Conservation (phyloP, 2,113 vertebrate species). For the Orycteropus afer region DNA sequence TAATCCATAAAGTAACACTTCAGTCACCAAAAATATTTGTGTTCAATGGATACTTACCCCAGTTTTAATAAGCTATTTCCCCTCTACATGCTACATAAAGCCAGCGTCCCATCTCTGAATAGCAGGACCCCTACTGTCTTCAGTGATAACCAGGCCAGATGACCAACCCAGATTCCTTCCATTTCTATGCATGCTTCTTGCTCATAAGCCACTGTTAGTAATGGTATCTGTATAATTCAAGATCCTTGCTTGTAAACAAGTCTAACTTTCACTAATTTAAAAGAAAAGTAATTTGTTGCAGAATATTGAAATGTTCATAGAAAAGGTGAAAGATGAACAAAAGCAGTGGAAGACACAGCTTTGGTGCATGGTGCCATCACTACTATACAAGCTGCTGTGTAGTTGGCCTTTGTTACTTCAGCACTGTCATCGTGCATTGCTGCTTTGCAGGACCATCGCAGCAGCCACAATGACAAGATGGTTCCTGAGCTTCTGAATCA, state of each 20-base stretch:
- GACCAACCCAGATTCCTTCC: background rate
- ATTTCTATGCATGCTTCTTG: background rate
- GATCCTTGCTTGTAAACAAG: background rate
- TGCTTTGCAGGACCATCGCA: background rate
- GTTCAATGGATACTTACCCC: background rate
- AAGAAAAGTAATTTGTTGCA: background rate
- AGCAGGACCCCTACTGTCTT: background rate
- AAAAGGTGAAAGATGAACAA: background rate
- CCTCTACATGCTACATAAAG: background rate
- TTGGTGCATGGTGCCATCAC: too few relatives aligned
- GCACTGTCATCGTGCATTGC: background rate
- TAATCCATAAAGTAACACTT: background rate
- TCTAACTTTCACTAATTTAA: background rate
- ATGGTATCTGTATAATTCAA: background rate
- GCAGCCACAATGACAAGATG: background rate
- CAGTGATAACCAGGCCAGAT: background rate
- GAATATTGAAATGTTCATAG: too few relatives aligned
- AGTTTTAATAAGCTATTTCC: background rate
- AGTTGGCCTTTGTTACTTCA: background rate
- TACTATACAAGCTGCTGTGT: background rate
- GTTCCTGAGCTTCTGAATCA: too few relatives aligned
- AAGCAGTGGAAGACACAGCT: background rate
- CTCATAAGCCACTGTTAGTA: background rate
- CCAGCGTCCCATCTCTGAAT: background rate
- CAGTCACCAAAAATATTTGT: background rate